Base-by-base conservation (phyloP, 2,888 invertebrate species). In the Cheilosia vernalis region DNA sequence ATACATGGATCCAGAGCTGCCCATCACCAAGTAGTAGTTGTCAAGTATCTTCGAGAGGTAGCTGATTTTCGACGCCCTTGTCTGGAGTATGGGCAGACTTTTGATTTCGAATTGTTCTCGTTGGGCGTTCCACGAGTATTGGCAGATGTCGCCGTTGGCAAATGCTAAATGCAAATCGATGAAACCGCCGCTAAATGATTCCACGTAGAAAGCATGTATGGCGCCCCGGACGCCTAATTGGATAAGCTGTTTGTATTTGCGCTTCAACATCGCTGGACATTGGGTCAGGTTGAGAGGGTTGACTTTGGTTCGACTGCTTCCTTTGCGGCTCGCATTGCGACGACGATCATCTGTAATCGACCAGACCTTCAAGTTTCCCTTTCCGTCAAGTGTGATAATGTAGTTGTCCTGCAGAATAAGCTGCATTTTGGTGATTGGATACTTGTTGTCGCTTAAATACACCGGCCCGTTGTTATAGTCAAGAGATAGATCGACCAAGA, bases 291-390 rank as follows among this genome's bases (percentile, higher is more conserved):
- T 84, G 1, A 77, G 58, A 0, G 88, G 87, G 61, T 88, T 88
- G 1, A 87, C 87, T 74, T 87, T 87, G 13, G 87, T 83, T n/a
- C 88, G 83, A 44, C 87, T 87, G 69, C 87, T 88, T 47, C 83
- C 85, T 33, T 88, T 87, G 42, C 88, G 88, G 37, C 85, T 87
- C 2, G 87, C 66, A 80, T 88, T 88, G 21, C 88, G 88, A 2
- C 89, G 87, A 17, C 88, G 88, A 63, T 90, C 88, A 56, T 88
- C 88, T 5, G 87, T 82, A 33, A 92, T 87, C 0, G 89, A 87
- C 92, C 92, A 92, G 1, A 92, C 85, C 69, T 90, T 90, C 0
- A 92, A 76, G 19, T 88, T 88, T 6, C 92, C 92, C 40, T 88
- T 87, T n/a, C 83, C 81, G 53, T 92, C 90, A 17, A 92, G 83